Evolutionary conservation across 23 tunicate species (phyloP), one percentile per base, ranked within the genome.

Genomic region (Halocynthia aurantium): DNA sequence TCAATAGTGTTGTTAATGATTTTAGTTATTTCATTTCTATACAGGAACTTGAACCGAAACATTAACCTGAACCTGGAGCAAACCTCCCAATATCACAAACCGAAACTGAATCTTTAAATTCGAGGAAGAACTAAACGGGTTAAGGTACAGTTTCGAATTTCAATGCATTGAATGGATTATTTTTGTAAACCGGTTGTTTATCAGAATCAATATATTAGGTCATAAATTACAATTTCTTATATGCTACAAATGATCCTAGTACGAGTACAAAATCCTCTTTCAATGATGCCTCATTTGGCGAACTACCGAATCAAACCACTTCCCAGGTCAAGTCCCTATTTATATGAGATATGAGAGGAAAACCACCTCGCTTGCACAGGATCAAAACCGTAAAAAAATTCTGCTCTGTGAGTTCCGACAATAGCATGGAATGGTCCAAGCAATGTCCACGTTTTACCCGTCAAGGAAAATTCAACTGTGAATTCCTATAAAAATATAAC

Each of bases 361-460:
- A 7, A 40, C 31, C 55, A 80, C 96, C 96, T 84, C 7, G 85
- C 78, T 84, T 84, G 84, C 61, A 89, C 62, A 10, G 81, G 20
- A 6, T 80, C 75, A 80, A 89, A 89, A 50, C 76, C 79, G 64
- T 83, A 76, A 66, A 89, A 89, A 55, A 89, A 84, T 22, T 84
- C 84, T n/a, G 61, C 76, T 79, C 70, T 58, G 63, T 9, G 55
- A 44, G 83, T 62, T 67, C 80, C 72, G 69, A 55, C 78, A 52
- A 64, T 21, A 8, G 73, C 72, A 49, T 80, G 62, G 51, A 89
- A 89, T 20, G 96, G 96, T 40, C 87, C 96, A 6, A 89, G 67
- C 9, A 67, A 31, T 52, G 50, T 67, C 96, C 96, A 89, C 5
- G 51, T 22, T 9, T n/a, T 52, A n/a, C 57, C 66, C 67, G 84